Base-by-base conservation (phyloP, 2,113 vertebrate genomes). In the Alethe diademata region DNA sequence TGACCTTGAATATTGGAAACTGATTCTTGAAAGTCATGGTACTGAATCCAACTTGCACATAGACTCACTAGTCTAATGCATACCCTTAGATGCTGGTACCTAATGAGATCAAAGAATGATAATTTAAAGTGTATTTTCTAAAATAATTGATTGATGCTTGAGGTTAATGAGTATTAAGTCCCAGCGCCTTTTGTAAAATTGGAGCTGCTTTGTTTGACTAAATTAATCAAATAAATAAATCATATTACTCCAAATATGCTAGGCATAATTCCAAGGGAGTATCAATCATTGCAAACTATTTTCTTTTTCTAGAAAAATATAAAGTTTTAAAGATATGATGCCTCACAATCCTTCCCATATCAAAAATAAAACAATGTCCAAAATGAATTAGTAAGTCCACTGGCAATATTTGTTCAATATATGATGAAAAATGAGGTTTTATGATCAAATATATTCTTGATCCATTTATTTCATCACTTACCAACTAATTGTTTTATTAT, bases 171-270 rank as follows among this genome's bases (percentile, higher is more conserved):
- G 4, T 54, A 53, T 57, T 58, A 82, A 79, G 33, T 54, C 6
- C 29, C 23, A 60, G 2, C 1, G 10, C 61, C 23, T 87, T 87
- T 87, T 73, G 47, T 66, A 88, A 91, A 88, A 83, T 16, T 61
- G 12, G 25, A 85, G 13, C 11, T 69, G 16, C 11, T 91, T 92
- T 45, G 5, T 84, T 95, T 78, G 19, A 65, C 11, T 35, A 78
- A 91, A 78, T 89, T 53, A 57, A 87, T 81, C 18, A 89, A 82
- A 81, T 71, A 74, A 93, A 92, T 72, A 91, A 91, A 89, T 35
- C 5, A 26, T 36, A 65, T 85, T 79, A 66, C 11, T 87, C 56
- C 22, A 89, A 74, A 92, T 91, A 87, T 38, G 9, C 11, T 54
- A 82, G 79, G 12, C n/a, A 60, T 7, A 65, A 76, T 86, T 20